Evolutionary conservation across 2,888 invertebrate species (phyloP), one percentile per base, ranked within the genome.

Genomic region (Troilus luridus): DNA sequence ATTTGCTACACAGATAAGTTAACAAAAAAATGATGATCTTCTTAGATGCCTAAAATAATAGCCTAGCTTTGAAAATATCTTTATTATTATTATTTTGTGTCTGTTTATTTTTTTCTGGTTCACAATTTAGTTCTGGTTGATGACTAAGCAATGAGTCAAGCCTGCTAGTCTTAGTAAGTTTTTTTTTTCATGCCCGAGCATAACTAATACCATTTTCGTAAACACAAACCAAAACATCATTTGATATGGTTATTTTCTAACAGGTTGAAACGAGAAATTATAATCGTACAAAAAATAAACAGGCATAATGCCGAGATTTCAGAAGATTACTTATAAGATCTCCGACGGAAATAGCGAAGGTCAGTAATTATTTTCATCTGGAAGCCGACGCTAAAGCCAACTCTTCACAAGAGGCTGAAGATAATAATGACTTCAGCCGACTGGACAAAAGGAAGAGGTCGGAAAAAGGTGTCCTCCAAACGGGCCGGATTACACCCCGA

Each of bases 391-490:
- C 85, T 56, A 85, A 85, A 54, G n/a, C 54, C 56, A 85, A 85
- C 56, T 85, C 56, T 85, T 85, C 85, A 85, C 85, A 85, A n/a
- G 21, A 85, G 56, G 5, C 21, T 17, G 56, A 56, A 56, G 54
- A 85, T 85, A 56, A 85, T 58, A 56, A 85, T 85, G 56, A 54
- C n/a, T 58, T n/a, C 12, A 21, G 56, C 19, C n/a, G n/a, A n/a
- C n/a, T 56, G 56, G 85, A 85, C 85, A 85, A 85, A 85, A 85
- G n/a, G 56, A 85, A 85, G 85, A 56, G 56, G 56, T 54, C 17
- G 7, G 56, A 85, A 85, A 85, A 85, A 85, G 85, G 12, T 56
- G 85, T 85, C 85, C 85, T 85, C 85, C 85, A 85, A 85, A 85
- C 1, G 12, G 85, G 85, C 56, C 85, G 85, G 85, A 85, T 85